Percentiles rank a stretch among this genome's conserved stretches.
phyloP scores from a whole-genome alignment of 2,888 invertebrate species.

The Mycalesis mineus region DNA sequence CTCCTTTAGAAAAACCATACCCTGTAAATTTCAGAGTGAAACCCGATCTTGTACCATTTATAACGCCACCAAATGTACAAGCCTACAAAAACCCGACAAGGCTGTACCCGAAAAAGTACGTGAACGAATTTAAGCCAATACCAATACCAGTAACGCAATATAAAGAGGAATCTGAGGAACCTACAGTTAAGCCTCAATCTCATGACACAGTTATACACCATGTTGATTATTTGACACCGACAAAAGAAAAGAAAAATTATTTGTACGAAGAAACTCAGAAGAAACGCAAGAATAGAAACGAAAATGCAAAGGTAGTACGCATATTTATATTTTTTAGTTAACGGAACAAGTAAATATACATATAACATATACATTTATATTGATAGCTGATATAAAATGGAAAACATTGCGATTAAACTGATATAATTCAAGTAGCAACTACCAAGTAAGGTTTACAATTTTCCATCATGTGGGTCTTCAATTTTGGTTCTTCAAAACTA shows the following conservation, averaged over 20 bases:
- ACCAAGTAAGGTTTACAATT: too few species aligned
- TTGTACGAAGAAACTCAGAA: conserved; percentile 72
- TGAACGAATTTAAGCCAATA: conserved; percentile 66
- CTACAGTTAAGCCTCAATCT: conserved; percentile 66
- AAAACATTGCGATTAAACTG: too few species aligned
- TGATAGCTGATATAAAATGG: too few species aligned
- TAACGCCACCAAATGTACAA: conserved; percentile 47
- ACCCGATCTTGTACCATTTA: conserved; percentile 49
- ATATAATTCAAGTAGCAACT: too few species aligned
- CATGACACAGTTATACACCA: conserved; percentile 51
- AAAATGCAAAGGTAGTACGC: conserved; percentile 27
- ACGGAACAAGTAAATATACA: too few species aligned
- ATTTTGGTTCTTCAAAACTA: too few species aligned
- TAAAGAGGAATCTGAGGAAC: conserved; percentile 49
- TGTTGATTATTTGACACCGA: conserved; percentile 44
- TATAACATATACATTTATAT: too few species aligned
- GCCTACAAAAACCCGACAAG: conserved; percentile 69
- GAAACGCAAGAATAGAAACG: conserved; percentile 61
- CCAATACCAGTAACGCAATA: conserved; percentile 62
- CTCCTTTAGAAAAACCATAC: conserved; percentile 36
- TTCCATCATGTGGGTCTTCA: too few species aligned
- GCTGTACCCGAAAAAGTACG: conserved; percentile 79
- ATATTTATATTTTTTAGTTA: too few species aligned
- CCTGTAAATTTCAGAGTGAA: conserved; percentile 43
- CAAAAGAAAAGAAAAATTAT: conserved; percentile 59